Percentiles rank a stretch among this genome's conserved stretches.
Evolutionary conservation across 2,113 vertebrate species (phyloP).

Genomic region (Alaudala cheleensis): DNA sequence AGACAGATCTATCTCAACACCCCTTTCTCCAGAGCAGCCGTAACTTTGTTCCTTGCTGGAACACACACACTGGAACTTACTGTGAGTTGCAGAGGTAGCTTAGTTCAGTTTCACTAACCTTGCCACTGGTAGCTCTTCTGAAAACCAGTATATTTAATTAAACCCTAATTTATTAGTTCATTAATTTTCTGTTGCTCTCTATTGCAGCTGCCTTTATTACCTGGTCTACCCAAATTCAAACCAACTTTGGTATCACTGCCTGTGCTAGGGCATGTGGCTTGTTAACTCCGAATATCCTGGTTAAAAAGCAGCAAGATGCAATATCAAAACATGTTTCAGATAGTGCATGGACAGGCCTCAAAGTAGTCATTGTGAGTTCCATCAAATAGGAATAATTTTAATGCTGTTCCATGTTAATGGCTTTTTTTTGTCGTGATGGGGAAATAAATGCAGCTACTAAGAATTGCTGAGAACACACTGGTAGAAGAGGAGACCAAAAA

Average conservation of each 20-base stretch:
- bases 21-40: background rate
- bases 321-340: background rate
- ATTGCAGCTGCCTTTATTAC: background rate
- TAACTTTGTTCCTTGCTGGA: background rate
- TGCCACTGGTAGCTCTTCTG: background rate
- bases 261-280: background rate
- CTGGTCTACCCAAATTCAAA: background rate
- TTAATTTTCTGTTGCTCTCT: background rate
- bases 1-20: background rate
- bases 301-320: background rate
- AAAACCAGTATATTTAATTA: background rate
- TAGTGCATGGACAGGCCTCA: background rate
- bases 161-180: background rate
- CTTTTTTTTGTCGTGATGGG: background rate
- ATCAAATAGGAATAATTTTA: background rate
- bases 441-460: background rate
- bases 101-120: background rate
- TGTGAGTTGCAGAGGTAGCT: background rate
- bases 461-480: background rate
- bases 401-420: background rate
- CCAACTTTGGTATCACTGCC: background rate
- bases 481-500: background rate
- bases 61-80: background rate
- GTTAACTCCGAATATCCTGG: background rate
- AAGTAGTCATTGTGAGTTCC: background rate